Conservation (phyloP, 2,113 vertebrate genomes). For the Urocynchramus pylzowi region DNA sequence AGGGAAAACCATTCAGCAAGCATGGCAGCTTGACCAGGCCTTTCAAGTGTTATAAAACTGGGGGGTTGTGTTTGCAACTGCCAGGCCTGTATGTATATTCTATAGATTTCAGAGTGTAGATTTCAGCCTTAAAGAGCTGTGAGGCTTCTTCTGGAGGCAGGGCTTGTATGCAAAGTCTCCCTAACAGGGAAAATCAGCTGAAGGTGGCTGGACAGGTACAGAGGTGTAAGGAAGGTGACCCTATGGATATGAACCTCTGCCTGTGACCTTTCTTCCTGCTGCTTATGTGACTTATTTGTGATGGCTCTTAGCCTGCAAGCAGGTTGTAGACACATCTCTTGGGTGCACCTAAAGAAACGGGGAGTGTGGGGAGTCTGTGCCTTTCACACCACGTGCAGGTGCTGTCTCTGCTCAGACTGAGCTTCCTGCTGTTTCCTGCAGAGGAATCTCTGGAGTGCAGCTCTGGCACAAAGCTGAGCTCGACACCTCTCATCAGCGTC, state of each 20-base stretch:
- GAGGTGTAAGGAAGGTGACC: neutral
- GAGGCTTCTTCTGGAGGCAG: neutral
- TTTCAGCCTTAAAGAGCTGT: neutral
- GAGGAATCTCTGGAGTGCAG: neutral
- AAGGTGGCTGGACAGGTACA: neutral
- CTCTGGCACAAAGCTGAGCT: no score
- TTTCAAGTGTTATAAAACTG: neutral
- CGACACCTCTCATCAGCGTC: no score
- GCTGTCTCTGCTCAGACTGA: neutral
- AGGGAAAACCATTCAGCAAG: neutral
- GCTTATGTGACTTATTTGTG: fast-evolving
- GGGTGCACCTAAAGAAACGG: fast-evolving
- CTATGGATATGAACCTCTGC: neutral
- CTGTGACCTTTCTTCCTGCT: neutral
- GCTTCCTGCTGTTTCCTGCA: neutral
- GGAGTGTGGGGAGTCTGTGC: neutral
- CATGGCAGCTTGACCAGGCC: neutral
- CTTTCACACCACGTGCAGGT: neutral
- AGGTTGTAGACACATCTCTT: neutral
- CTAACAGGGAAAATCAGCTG: neutral
- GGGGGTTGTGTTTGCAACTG: neutral
- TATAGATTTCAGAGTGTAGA: no score
- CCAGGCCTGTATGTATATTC: no score
- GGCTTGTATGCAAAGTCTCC: neutral
- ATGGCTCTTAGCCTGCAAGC: neutral